Evolutionary conservation across 2,113 vertebrate species (phyloP), one percentile per base, ranked within the genome.

Genomic region (Sorex araneus): DNA sequence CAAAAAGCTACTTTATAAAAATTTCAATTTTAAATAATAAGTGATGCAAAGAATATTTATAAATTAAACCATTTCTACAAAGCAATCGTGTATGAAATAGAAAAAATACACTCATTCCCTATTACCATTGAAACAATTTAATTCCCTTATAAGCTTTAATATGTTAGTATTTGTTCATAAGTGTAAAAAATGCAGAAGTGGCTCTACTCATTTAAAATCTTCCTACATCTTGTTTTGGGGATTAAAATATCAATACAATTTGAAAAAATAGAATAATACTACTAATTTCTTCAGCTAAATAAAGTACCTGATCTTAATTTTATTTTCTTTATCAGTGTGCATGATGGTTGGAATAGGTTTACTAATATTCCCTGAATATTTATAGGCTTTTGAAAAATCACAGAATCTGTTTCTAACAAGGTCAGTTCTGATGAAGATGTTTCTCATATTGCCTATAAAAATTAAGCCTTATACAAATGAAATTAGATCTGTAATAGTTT

Each of bases 11-110:
- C 3, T 47, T 19, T 69, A 30, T 32, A 66, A 84, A 32, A 93
- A 79, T 2, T 34, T 21, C 36, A 0, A 75, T 63, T 80, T 80
- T 54, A 91, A 91, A 80, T 92, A 79, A 57, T 64, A 25, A 77
- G 3, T 87, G 47, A 64, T 16, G 28, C 8, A 30, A 76, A 82
- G 78, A 4, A 1, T 36, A 7, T 30, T 84, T 84, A 30, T 27
- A 67, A 54, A 4, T 81, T 85, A 30, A 90, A 85, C 50, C 13
- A 45, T 25, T 71, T 80, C 3, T 2, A 43, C 82, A 60, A 80
- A 67, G 66, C 4, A 45, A 63, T 50, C 12, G 3, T 30, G 15
- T 28, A 45, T 80, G 54, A 77, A 87, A 90, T 43, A 47, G 27
- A 63, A 40, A 40, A 40, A 84, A 82, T 6, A 66, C 34, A 83